phyloP scores from a whole-genome alignment of 2,888 invertebrate genomes.

The Emesis russula region DNA sequence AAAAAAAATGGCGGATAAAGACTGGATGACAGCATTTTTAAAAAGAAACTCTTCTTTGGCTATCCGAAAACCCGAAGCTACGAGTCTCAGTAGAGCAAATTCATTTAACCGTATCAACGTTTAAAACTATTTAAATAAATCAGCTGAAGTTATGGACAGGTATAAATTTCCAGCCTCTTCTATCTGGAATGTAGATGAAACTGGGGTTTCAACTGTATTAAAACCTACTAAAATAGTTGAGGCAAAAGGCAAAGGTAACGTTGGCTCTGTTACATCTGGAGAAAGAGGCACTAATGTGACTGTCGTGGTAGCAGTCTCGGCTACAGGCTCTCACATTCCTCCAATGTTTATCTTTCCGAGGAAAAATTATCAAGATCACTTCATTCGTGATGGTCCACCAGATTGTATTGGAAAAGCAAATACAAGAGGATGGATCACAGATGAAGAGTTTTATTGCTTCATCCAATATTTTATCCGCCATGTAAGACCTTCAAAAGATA shows the following conservation, averaged over 20 bases:
- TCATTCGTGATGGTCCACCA: slow-evolving; percentile 33
- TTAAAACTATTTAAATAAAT: background rate
- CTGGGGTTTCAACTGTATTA: slow-evolving; percentile 25
- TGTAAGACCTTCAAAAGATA: slow-evolving; percentile 39
- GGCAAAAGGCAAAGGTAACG: slow-evolving; percentile 24
- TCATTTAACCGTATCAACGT: background rate
- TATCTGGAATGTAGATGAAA: slow-evolving; percentile 27
- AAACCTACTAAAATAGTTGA: slow-evolving; percentile 29
- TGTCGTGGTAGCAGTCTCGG: slow-evolving; percentile 30
- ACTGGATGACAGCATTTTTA: too few relatives aligned
- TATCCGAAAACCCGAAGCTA: too few relatives aligned
- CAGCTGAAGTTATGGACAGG: slow-evolving; percentile 12
- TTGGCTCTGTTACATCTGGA: slow-evolving; percentile 33
- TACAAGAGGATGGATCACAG: slow-evolving; percentile 33
- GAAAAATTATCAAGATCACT: slow-evolving; percentile 18
- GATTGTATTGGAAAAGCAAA: slow-evolving; percentile 33
- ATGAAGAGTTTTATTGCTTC: slow-evolving; percentile 35
- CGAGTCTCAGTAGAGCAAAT: background rate
- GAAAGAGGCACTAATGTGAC: slow-evolving; percentile 21
- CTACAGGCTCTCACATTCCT: background rate
- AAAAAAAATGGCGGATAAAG: too few relatives aligned
- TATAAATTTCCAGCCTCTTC: slow-evolving; percentile 26
- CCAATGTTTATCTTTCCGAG: too few relatives aligned
- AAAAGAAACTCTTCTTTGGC: background rate
- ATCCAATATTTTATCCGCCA: slow-evolving; percentile 36